A percentile compares a stretch with the other conserved stretches of the same genome.
These are phyloP conservation scores for Turdus rufiventris DNA, from an alignment of 2,113 vertebrate genomes.

Conservation along the genomic window DNA sequence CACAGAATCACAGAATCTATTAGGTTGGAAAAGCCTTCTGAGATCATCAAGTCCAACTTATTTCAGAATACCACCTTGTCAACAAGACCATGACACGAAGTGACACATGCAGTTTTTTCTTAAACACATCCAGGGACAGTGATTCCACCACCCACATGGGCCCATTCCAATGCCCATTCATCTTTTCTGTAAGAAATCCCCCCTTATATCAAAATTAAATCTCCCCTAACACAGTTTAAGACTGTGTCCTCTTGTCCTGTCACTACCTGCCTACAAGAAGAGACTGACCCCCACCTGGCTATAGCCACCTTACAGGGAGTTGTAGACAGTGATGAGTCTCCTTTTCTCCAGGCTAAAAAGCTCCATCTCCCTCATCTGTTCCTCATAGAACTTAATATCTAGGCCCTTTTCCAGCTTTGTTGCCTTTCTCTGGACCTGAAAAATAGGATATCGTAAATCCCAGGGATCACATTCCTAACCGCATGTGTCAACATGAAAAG, in stretches of 20 bases:
- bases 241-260: neutral
- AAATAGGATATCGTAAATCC: neutral
- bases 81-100: neutral
- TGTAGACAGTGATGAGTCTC: neutral
- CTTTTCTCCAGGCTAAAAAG: neutral
- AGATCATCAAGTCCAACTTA: neutral
- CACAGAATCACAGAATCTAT: neutral
- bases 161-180: neutral
- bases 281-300: fast-evolving
- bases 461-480: neutral
- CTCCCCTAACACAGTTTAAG: neutral
- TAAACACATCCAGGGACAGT: neutral
- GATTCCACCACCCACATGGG: neutral
- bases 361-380: neutral
- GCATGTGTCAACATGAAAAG: neutral
- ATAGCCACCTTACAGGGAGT: fast-evolving
- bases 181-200: neutral
- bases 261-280: neutral
- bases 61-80: neutral
- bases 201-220: neutral
- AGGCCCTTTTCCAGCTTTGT: neutral
- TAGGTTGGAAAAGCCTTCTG: neutral
- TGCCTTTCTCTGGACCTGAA: neutral
- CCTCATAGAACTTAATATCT: neutral
- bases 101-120: neutral